A percentile compares a stretch with the other conserved stretches of the same genome.
Evolutionary conservation across 2,113 vertebrate genomes (phyloP).

Genomic region (Noctilio leporinus): DNA sequence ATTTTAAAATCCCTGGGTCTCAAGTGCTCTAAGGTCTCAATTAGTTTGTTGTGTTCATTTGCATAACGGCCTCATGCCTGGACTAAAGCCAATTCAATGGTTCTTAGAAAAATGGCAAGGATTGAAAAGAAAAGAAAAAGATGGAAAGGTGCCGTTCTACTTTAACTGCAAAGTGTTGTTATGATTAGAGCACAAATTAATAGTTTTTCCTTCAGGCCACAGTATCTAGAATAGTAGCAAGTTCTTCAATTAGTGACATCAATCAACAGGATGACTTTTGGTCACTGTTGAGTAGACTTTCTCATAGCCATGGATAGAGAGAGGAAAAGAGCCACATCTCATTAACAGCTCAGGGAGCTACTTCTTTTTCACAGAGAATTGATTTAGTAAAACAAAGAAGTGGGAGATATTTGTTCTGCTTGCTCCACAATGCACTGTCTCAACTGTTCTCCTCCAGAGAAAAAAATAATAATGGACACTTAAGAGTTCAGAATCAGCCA

Average conservation of each 20-base stretch:
- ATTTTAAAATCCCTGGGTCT: neutral
- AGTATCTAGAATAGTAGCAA: slow-evolving; percentile 1
- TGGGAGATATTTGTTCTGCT: neutral
- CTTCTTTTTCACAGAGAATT: neutral
- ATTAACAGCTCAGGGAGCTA: neutral
- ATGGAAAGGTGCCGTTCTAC: slow-evolving; percentile 5
- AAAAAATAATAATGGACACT: slow-evolving; percentile 25
- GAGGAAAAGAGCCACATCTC: neutral
- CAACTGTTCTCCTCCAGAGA: neutral
- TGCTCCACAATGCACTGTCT: neutral
- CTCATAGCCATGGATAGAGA: neutral
- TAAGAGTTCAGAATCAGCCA: neutral
- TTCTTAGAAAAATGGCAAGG: neutral
- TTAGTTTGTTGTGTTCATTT: slow-evolving; percentile 3
- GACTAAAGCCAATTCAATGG: neutral
- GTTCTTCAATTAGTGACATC: slow-evolving; percentile 56
- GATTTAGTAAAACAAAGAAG: slow-evolving; percentile 42
- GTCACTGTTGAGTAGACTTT: neutral
- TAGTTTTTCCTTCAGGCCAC: slow-evolving; percentile 13
- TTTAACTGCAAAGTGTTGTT: neutral
- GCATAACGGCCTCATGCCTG: neutral
- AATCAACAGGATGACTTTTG: neutral
- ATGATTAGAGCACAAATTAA: slow-evolving; percentile 26
- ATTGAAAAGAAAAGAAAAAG: neutral
- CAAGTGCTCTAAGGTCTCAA: neutral